phyloP scores from a whole-genome alignment of 2,888 invertebrate genomes.

The Caenorhabditis afra region DNA sequence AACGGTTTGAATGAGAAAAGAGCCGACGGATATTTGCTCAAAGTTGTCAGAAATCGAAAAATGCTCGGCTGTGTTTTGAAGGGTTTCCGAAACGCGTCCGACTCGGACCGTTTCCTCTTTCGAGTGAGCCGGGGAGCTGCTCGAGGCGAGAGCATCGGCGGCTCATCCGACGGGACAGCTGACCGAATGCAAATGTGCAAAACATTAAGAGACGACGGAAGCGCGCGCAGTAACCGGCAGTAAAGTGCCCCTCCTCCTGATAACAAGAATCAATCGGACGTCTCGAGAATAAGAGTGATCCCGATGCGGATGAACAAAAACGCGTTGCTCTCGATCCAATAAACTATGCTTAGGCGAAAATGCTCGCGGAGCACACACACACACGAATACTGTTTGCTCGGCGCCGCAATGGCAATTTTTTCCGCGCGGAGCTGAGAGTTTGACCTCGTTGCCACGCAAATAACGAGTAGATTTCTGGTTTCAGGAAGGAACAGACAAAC shows the following conservation, averaged over 20 bases:
- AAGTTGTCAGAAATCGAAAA: slow-evolving; percentile 21
- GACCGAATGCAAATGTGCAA: slow-evolving; percentile 55
- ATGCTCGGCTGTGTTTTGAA: too few relatives aligned
- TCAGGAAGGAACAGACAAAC: slow-evolving; percentile 3
- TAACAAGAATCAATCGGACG: slow-evolving; percentile 1
- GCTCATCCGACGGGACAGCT: slow-evolving; percentile 36
- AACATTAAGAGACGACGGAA: slow-evolving; percentile 43
- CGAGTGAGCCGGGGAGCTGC: background rate
- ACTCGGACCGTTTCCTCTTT: too few relatives aligned
- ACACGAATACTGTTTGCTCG: slow-evolving; percentile 17
- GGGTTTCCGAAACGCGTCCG: too few relatives aligned
- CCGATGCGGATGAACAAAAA: too few relatives aligned
- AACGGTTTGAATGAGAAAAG: background rate
- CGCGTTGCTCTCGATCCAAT: too few relatives aligned
- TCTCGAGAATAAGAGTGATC: too few relatives aligned
- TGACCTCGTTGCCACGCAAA: slow-evolving; percentile 30
- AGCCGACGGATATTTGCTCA: slow-evolving; percentile 31
- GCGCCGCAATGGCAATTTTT: slow-evolving; percentile 19
- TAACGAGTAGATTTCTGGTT: slow-evolving; percentile 20
- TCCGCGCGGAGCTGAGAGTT: slow-evolving; percentile 54
- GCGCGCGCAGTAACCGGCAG: slow-evolving; percentile 25
- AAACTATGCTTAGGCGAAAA: slow-evolving; percentile 3
- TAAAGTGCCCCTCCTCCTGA: slow-evolving; percentile 39
- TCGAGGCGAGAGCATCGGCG: background rate
- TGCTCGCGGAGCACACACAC: slow-evolving; percentile 10